Evolutionary conservation across 2,888 invertebrate species (phyloP).

Genomic region (Melinopterus prodromus): DNA sequence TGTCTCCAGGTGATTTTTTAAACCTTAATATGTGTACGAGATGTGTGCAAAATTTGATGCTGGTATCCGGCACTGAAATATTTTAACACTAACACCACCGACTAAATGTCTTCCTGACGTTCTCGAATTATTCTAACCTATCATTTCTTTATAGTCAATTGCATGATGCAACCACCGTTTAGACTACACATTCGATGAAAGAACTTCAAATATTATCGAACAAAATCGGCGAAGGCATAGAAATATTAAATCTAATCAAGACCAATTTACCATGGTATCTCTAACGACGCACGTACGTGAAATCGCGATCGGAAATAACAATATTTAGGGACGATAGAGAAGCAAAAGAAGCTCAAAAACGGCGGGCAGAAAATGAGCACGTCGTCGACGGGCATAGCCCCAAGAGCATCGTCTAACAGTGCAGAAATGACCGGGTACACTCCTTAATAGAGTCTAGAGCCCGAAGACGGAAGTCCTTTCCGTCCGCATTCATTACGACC

Average conservation of each 20-base stretch:
- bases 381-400: not conserved
- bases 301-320: not conserved
- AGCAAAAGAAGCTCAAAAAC: not conserved
- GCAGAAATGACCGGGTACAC: constrained; percentile 4
- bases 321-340: not conserved
- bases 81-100: too few species aligned
- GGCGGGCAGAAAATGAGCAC: not conserved
- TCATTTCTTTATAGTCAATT: too few species aligned
- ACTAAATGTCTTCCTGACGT: too few species aligned
- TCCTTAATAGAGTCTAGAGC: not conserved
- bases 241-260: not conserved
- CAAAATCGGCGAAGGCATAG: not conserved
- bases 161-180: too few species aligned
- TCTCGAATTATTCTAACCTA: too few species aligned
- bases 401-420: not conserved
- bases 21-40: too few species aligned
- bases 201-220: not conserved
- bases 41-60: too few species aligned
- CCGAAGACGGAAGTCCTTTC: not conserved
- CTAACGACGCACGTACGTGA: not conserved
- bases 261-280: not conserved
- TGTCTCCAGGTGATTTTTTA: too few species aligned
- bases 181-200: too few species aligned
- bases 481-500: not conserved
- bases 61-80: too few species aligned